Percentiles rank a stretch among this genome's conserved stretches.
Evolutionary conservation across 2,888 invertebrate genomes (phyloP).

Genomic region (Phalera bucephala): DNA sequence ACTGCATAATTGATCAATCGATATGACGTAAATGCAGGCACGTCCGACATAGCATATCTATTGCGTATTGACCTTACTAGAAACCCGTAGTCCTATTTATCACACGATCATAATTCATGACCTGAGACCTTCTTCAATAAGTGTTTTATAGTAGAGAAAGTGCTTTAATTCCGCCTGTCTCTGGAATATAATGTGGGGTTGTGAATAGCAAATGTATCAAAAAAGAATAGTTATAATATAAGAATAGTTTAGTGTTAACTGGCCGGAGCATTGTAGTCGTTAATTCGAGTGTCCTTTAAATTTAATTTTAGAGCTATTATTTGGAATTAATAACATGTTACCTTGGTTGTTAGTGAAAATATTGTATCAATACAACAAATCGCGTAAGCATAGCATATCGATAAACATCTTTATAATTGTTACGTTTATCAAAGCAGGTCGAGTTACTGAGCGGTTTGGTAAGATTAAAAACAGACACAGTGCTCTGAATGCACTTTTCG

Average conservation of each 20-base stretch:
- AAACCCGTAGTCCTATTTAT: conserved; percentile 7
- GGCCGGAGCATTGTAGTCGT: neutral
- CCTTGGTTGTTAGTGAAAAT: neutral
- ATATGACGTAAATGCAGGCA: neutral
- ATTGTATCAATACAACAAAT: neutral
- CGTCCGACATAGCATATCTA: neutral
- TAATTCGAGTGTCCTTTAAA: no score
- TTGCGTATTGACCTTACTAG: conserved; percentile 7
- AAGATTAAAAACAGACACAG: no score
- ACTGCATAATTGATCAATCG: no score
- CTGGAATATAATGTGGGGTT: conserved; percentile 1
- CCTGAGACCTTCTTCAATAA: neutral
- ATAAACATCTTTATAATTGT: neutral
- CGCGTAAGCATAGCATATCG: neutral
- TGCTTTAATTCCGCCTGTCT: conserved; percentile 2
- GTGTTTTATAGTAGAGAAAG: neutral
- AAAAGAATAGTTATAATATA: no score
- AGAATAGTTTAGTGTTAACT: neutral
- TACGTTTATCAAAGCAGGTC: no score
- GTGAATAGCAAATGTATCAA: neutral
- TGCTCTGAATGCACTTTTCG: no score
- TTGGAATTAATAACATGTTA: neutral
- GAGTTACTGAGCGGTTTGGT: no score
- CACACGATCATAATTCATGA: conserved; percentile 9
- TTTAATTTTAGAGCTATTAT: no score